Base-by-base conservation (phyloP, 2,888 invertebrate genomes). In the Glaucopsyche alexis region DNA sequence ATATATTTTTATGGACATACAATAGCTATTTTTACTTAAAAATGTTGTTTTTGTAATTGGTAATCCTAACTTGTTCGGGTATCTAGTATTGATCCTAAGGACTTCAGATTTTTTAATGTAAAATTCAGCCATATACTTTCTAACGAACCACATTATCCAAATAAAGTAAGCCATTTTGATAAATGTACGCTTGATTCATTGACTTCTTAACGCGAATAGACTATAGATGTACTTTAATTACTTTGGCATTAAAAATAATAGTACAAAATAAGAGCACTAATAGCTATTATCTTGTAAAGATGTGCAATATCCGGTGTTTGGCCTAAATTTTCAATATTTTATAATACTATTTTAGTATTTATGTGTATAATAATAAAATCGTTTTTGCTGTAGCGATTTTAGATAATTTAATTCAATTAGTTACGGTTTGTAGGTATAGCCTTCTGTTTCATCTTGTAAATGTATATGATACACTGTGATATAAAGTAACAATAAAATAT, bases 231-330 rank as follows among this genome's bases (percentile, higher is more conserved):
- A 60, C 6, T 29, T 4, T 60, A 9, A 55, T 55, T 55, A 29
- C 29, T 60, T 60, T 60, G 60, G 60, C 6, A 13, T 60, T 29
- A 60, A 60, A 60, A 60, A 60, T 60, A 60, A 60, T 4, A 16
- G n/a, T n/a, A n/a, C n/a, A n/a, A 19, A 60, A 60, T 60, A 29
- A 60, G 29, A 29, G 29, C 29, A 60, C 29, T 60, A 66, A 66
- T n/a, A 42, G 40, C 66, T 16, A 42, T 66, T 42, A 66, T 42
- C 42, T 66, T 42, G n/a, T 42, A 42, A 42, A 66, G n/a, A 66
- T 16, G 66, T 66, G 66, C 66, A 66, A 66, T 66, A 66, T 66
- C 66, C 66, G 40, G 66, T 7, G n/a, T n/a, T 66, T 66, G 66
- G 4, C 42, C 66, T 66, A 66, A 66, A 66, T 66, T 42, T 42